Evolutionary conservation across 2,888 invertebrate species (phyloP).

Genomic region (Drosophila atripex): DNA sequence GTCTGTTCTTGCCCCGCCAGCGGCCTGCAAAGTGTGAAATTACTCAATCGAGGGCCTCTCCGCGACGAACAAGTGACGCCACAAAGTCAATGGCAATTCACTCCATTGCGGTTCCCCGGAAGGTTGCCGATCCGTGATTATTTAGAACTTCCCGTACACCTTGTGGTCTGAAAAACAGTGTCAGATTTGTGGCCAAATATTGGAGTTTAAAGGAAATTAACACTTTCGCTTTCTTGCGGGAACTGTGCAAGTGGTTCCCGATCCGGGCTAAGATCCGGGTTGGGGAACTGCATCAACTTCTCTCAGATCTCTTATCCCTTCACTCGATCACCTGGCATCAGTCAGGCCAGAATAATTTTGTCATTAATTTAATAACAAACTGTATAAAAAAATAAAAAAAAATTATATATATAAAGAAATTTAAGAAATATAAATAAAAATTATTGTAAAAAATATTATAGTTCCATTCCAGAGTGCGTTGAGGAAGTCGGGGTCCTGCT

Average conservation of each 20-base stretch:
- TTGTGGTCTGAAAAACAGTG: not conserved
- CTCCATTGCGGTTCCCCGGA: slow-evolving; percentile 17
- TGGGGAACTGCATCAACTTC: no score
- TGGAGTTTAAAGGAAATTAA: slow-evolving; percentile 64
- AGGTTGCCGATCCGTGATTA: slow-evolving; percentile 14
- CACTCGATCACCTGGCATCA: slow-evolving; percentile 3
- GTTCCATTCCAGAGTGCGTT: not conserved
- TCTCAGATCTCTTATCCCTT: not conserved
- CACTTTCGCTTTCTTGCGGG: slow-evolving; percentile 64
- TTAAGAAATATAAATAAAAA: not conserved
- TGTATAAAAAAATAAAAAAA: slow-evolving; percentile 4
- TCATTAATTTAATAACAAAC: slow-evolving; percentile 11
- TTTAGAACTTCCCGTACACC: slow-evolving; percentile 20
- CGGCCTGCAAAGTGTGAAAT: slow-evolving; percentile 60
- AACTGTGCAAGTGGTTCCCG: slow-evolving; percentile 24
- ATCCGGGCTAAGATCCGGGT: not conserved
- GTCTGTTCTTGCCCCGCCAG: slow-evolving; percentile 57
- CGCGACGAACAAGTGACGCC: slow-evolving; percentile 17
- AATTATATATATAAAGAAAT: not conserved
- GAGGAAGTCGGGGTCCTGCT: slow-evolving; percentile 2
- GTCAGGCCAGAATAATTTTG: slow-evolving; percentile 8
- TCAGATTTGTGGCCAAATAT: slow-evolving; percentile 41
- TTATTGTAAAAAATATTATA: slow-evolving; percentile 10
- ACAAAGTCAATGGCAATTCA: slow-evolving; percentile 61
- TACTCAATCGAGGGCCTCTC: slow-evolving; percentile 43